Percentiles rank a stretch among this genome's conserved stretches.
Conservation (phyloP, 2,113 vertebrate species). For the Rhizomys pruinosus region DNA sequence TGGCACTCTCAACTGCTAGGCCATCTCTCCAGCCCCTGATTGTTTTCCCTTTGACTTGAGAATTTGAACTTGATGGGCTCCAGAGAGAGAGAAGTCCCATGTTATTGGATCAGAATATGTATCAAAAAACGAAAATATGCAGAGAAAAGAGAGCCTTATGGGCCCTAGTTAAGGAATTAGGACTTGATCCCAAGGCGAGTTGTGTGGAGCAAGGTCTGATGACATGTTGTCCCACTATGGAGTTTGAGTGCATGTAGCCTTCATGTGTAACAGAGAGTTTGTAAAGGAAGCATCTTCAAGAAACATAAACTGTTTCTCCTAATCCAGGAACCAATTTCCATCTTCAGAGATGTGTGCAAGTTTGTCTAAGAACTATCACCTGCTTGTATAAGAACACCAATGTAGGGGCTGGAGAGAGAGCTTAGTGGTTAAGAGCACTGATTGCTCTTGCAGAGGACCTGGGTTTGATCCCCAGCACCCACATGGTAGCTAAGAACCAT, state of each 20-base stretch:
- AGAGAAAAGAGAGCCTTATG: not conserved
- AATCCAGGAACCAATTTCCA: not conserved
- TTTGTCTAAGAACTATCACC: not conserved
- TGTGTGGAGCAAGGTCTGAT: not conserved
- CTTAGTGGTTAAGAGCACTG: no score
- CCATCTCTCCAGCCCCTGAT: no score
- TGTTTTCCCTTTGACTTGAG: not conserved
- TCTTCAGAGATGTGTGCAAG: not conserved
- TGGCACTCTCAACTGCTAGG: no score
- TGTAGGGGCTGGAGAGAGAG: no score
- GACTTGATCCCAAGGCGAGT: not conserved
- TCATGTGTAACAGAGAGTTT: rapidly evolving
- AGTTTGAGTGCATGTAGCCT: not conserved
- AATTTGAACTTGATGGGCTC: not conserved
- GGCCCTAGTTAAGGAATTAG: not conserved
- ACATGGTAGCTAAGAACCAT: no score
- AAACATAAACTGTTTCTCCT: rapidly evolving
- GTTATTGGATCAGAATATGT: rapidly evolving
- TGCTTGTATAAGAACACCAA: not conserved
- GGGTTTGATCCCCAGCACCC: no score
- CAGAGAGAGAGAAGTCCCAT: not conserved
- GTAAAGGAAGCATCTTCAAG: not conserved
- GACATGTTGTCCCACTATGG: not conserved
- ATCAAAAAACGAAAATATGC: not conserved
- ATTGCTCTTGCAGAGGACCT: no score